A percentile compares a stretch with the other conserved stretches of the same genome.
phyloP scores from a whole-genome alignment of 2,888 invertebrate species.

The Napeogenes sylphis region DNA sequence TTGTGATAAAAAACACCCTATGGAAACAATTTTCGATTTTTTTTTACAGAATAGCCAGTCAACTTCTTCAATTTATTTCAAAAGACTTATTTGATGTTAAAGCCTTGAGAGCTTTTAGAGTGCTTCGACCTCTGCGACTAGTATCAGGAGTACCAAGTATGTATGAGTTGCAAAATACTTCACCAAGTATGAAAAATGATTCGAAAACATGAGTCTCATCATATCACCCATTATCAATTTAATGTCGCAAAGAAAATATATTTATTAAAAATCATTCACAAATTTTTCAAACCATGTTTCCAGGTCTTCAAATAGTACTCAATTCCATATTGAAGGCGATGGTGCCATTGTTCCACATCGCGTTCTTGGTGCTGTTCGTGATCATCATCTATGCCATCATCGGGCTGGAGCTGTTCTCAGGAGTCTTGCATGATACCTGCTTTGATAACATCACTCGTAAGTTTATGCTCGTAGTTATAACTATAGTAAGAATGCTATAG shows the following conservation, averaged over 20 bases:
- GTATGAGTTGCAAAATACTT: slow-evolving; percentile 52
- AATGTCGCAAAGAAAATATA: no score
- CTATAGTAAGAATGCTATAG: background rate
- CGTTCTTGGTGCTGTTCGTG: slow-evolving; percentile 98
- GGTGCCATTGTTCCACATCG: slow-evolving; percentile 99
- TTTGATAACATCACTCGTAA: slow-evolving; percentile 86
- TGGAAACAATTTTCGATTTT: no score
- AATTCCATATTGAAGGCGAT: slow-evolving; percentile 99
- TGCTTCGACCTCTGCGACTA: slow-evolving; percentile 95
- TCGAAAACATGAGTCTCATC: no score
- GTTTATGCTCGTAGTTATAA: slow-evolving; percentile 16
- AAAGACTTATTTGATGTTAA: slow-evolving; percentile 98
- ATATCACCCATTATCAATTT: no score
- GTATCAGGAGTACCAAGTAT: slow-evolving; percentile 99
- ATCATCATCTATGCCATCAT: slow-evolving; percentile 99
- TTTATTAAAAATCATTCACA: no score
- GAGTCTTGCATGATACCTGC: slow-evolving; percentile 95
- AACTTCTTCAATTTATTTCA: slow-evolving; percentile 86
- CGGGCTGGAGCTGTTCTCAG: slow-evolving; percentile 98
- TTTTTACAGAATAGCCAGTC: slow-evolving; percentile 89
- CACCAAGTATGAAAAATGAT: no score
- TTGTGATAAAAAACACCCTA: no score
- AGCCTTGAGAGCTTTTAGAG: slow-evolving; percentile 98
- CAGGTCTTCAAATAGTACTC: slow-evolving; percentile 99
- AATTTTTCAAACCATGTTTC: slow-evolving; percentile 36